These are phyloP conservation scores for Crotalus viridis DNA, from an alignment of 2,113 vertebrate species.

Conservation along the genomic window DNA sequence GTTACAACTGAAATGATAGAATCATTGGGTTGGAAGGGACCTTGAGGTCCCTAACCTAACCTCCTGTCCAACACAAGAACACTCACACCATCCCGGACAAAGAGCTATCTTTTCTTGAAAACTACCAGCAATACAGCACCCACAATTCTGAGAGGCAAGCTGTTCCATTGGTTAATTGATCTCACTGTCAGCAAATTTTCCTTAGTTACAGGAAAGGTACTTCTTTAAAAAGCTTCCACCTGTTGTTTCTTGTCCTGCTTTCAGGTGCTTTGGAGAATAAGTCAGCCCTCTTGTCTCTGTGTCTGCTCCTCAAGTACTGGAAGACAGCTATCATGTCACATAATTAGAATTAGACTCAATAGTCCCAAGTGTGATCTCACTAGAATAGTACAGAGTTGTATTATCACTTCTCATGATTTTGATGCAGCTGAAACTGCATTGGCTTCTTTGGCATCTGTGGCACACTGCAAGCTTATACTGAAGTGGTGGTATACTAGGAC, in stretches of 20 bases:
- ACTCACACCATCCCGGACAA: neutral
- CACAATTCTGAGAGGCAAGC: neutral
- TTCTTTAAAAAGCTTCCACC: neutral
- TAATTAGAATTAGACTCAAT: neutral
- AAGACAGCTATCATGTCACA: neutral
- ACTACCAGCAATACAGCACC: neutral
- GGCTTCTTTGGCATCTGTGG: neutral
- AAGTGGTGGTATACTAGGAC: neutral
- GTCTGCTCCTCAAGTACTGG: neutral
- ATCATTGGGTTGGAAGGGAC: neutral
- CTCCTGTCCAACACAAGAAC: neutral
- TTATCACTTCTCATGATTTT: neutral
- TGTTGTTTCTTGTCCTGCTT: neutral
- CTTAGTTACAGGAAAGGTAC: neutral
- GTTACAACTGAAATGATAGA: neutral
- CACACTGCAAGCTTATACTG: neutral
- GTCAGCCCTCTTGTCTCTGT: neutral
- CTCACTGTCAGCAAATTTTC: neutral
- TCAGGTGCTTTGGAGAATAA: neutral
- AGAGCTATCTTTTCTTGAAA: neutral
- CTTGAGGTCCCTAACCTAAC: neutral
- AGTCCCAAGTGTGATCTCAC: neutral
- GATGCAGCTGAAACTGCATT: neutral
- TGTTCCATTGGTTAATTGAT: no score
- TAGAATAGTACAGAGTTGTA: neutral